phyloP scores from a whole-genome alignment of 2,888 invertebrate species.

The Ischnus inquisitorius region DNA sequence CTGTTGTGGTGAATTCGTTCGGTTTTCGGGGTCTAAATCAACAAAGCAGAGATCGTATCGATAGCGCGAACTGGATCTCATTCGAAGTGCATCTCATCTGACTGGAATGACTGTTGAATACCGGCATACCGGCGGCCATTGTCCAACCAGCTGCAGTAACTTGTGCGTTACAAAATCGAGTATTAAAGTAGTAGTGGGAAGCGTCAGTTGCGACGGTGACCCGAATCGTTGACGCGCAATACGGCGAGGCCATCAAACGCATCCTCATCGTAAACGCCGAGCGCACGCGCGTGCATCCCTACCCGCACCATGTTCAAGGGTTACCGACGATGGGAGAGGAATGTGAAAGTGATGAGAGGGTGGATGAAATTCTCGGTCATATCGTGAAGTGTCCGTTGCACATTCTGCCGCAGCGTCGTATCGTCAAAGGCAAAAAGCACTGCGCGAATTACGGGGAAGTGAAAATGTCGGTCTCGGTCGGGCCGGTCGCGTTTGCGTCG shows the following conservation, averaged over 20 bases:
- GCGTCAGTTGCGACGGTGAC: conserved; percentile 20
- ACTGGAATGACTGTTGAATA: conserved; percentile 27
- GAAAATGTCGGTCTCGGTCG: conserved; percentile 35
- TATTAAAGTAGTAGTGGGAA: conserved; percentile 5
- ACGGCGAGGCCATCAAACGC: conserved; percentile 47
- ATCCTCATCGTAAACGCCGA: conserved; percentile 50
- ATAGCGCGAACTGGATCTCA: conserved; percentile 21
- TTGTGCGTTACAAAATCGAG: conserved; percentile 1
- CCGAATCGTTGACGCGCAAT: conserved; percentile 28
- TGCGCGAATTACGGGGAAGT: conserved; percentile 44
- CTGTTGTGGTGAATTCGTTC: conserved; percentile 4
- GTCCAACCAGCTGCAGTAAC: background rate
- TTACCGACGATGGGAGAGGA: background rate
- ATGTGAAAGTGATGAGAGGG: background rate
- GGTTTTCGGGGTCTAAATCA: background rate
- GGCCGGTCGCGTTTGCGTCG: conserved; percentile 16
- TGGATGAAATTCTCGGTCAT: conserved; percentile 17
- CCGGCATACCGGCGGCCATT: background rate
- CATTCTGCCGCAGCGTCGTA: conserved; percentile 33
- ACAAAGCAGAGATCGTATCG: conserved; percentile 1
- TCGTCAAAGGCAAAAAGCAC: conserved; percentile 61
- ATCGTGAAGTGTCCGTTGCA: conserved; percentile 24
- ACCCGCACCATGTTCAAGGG: background rate
- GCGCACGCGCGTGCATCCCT: conserved; percentile 19
- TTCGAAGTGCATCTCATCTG: conserved; percentile 36